These are phyloP conservation scores for Tyto alba DNA, from an alignment of 2,113 vertebrate species.

Conservation along the genomic window DNA sequence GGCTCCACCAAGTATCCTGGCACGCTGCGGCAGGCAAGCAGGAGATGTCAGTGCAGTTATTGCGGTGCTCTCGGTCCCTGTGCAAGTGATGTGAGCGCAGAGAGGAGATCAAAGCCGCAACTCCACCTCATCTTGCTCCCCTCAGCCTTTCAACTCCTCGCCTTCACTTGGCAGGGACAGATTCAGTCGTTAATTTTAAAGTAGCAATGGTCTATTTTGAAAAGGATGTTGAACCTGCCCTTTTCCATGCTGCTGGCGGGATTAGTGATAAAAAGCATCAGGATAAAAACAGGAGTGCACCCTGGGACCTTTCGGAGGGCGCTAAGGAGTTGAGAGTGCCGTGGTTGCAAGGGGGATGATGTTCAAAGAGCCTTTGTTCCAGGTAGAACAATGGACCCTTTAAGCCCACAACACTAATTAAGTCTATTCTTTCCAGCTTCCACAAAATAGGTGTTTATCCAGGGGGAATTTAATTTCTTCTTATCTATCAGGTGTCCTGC, in stretches of 20 bases:
- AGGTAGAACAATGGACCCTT: neutral
- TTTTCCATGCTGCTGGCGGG: neutral
- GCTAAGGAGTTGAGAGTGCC: neutral
- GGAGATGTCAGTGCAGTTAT: neutral
- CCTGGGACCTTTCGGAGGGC: neutral
- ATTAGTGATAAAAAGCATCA: neutral
- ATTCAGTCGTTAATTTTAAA: conserved; percentile 1
- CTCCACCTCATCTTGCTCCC: neutral
- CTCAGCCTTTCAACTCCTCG: neutral
- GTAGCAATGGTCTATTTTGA: neutral
- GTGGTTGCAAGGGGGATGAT: conserved; percentile 1
- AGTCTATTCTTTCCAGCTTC: neutral
- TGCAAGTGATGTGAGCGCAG: neutral
- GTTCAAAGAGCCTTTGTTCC: neutral
- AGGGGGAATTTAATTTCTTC: neutral
- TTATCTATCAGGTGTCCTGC: neutral
- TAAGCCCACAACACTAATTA: neutral
- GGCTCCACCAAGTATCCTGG: neutral
- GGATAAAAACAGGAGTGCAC: neutral
- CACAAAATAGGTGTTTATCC: neutral
- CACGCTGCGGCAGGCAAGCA: neutral
- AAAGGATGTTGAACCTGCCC: neutral
- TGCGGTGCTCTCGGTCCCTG: neutral
- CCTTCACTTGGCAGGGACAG: neutral
- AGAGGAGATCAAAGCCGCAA: neutral